Conservation (phyloP, 2,797 vertebrate genomes). For the Chiloscyllium punctatum region DNA sequence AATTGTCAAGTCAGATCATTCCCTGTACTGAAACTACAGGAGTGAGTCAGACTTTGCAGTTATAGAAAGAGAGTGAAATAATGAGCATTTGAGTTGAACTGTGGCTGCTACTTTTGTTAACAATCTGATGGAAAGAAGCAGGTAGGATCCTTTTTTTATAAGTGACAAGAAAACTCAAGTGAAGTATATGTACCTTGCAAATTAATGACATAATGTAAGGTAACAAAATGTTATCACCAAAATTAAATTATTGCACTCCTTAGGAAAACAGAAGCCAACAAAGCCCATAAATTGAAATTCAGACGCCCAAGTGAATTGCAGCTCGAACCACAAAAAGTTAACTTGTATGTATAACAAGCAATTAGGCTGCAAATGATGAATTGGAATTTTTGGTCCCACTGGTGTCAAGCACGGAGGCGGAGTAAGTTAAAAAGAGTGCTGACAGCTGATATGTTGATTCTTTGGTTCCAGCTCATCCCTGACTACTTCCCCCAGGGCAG, state of each 20-base stretch:
- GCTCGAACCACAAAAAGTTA: neutral
- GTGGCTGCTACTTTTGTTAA: neutral
- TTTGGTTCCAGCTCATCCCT: too few species aligned
- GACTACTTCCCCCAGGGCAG: too few species aligned
- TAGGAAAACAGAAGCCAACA: too few species aligned
- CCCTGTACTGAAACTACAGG: neutral
- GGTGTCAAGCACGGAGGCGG: neutral
- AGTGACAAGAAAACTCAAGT: neutral
- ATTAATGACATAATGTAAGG: neutral
- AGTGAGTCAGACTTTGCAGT: neutral
- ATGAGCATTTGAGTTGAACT: neutral
- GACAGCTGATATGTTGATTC: neutral
- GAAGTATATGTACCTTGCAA: neutral
- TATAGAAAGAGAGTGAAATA: neutral
- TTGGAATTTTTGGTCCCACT: neutral
- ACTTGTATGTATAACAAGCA: neutral
- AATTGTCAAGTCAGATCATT: neutral
- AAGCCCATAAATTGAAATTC: neutral
- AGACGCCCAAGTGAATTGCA: neutral
- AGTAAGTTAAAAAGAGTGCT: neutral
- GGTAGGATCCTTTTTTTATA: neutral
- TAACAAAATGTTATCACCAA: neutral
- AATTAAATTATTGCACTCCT: neutral
- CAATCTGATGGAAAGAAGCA: neutral
- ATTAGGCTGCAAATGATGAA: neutral